Percentiles rank a stretch among this genome's conserved stretches.
Evolutionary conservation across 2,888 invertebrate genomes (phyloP).

Genomic region (Apotomis turbidana): DNA sequence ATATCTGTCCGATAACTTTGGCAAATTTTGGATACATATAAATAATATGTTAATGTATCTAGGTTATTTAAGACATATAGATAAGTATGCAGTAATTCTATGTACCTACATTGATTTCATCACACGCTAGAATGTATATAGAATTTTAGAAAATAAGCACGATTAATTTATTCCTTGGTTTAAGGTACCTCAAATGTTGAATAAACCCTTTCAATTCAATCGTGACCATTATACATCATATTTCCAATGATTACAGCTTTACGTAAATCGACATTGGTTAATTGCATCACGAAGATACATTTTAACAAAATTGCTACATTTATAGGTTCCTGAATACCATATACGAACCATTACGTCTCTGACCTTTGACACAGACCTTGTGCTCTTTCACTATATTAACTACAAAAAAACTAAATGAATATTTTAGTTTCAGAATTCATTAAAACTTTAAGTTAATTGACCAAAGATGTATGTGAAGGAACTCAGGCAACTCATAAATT

Average conservation of each 20-base stretch:
- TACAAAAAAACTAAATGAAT: slow-evolving; percentile 3
- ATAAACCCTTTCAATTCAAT: background rate
- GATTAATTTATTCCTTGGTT: background rate
- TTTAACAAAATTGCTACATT: slow-evolving; percentile 26
- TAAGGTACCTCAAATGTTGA: background rate
- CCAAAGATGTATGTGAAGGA: background rate
- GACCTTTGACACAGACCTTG: slow-evolving; percentile 36
- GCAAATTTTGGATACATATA: no score
- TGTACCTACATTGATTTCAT: no score
- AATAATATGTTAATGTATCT: no score
- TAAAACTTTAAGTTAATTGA: slow-evolving; percentile 13
- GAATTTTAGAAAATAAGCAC: no score
- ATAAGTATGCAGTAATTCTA: no score
- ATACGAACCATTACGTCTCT: slow-evolving; percentile 17
- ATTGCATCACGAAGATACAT: slow-evolving; percentile 19
- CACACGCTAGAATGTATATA: no score
- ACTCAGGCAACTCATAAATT: background rate
- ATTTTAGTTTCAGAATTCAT: slow-evolving; percentile 1
- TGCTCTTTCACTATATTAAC: slow-evolving; percentile 24
- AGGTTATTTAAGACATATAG: no score
- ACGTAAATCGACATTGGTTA: slow-evolving; percentile 23
- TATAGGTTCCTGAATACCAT: slow-evolving; percentile 30
- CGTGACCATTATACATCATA: slow-evolving; percentile 5
- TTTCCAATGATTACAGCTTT: slow-evolving; percentile 21
- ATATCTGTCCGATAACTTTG: no score